phyloP scores from a whole-genome alignment of 2,113 vertebrate species.

The Oplegnathus fasciatus region DNA sequence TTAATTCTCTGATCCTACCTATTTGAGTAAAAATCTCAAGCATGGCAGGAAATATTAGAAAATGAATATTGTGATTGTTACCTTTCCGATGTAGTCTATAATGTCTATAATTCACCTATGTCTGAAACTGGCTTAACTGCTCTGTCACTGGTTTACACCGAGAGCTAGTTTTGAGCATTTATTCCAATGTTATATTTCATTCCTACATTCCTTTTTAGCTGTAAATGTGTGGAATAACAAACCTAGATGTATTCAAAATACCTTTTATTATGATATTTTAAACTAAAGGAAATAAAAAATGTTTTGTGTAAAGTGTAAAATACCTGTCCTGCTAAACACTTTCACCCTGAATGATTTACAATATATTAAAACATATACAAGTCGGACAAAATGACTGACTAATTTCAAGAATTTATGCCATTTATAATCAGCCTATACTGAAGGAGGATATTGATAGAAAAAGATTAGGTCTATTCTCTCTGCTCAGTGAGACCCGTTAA shows the following conservation, averaged over 20 bases:
- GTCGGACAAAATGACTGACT: neutral
- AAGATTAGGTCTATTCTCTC: conserved; percentile 9
- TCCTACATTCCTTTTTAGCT: neutral
- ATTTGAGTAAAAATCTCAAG: neutral
- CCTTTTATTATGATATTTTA: neutral
- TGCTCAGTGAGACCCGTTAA: neutral
- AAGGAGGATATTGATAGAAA: neutral
- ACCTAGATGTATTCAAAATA: neutral
- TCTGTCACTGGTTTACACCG: neutral
- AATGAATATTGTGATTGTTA: neutral
- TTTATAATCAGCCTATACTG: neutral
- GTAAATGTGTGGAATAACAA: neutral
- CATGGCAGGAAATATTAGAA: neutral
- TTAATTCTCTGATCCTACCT: neutral
- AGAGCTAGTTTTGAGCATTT: neutral
- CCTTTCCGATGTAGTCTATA: neutral
- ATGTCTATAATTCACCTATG: no score
- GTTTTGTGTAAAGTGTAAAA: neutral
- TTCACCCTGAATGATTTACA: conserved; percentile 6
- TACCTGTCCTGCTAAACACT: neutral
- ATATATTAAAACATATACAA: neutral
- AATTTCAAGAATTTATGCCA: neutral
- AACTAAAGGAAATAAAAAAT: neutral
- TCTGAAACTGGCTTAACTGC: no score
- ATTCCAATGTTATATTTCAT: neutral